Base-by-base conservation (phyloP, 2,888 invertebrate species). In the Synergus gifuensis region DNA sequence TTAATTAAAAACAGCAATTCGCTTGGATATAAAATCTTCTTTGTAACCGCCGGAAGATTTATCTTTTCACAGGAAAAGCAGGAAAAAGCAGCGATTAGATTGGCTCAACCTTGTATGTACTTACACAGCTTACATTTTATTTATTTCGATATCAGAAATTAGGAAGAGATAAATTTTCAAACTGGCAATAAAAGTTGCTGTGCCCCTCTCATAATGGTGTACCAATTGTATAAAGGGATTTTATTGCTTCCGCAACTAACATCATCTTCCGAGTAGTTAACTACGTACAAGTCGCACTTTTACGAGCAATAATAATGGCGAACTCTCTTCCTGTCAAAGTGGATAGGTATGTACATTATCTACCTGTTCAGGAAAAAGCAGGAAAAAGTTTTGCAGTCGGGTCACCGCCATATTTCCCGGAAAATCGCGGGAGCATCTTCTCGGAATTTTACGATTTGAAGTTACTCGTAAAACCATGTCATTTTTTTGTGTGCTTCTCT, bases 401-500 rank as follows among this genome's bases (percentile, higher is more conserved):
- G 42, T 18, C n/a, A 66, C 66, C 18, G 42, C 28, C n/a, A 18
- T 40, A 44, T 46, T 46, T 67, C 18, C 22, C 46, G 44, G 22
- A 44, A 67, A 67, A 44, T 67, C 46, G 18, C 5, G 2, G 46
- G 3, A 46, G 44, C 22, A 46, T 42, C 18, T 67, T 46, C 12
- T 46, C 66, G n/a, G 44, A 44, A 42, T 7, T 67, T 46, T 67
- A 67, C 22, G 67, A 67, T 67, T 11, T 22, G 22, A 46, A 67
- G 46, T 67, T 4, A 67, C 67, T 67, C 67, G 67, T 67, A 67
- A 46, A 67, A 44, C 62, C 12, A 36, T 11, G 22, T 22, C 14
- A 22, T 62, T 62, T 22, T 12, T 0, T 28, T 62, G 8, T 28
- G 14, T 28, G 22, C 4, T 62, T 62, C 28, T 62, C 12, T 16